These are phyloP conservation scores for Sebastes hubbsi DNA, from an alignment of 2,797 vertebrate species.

Conservation along the genomic window DNA sequence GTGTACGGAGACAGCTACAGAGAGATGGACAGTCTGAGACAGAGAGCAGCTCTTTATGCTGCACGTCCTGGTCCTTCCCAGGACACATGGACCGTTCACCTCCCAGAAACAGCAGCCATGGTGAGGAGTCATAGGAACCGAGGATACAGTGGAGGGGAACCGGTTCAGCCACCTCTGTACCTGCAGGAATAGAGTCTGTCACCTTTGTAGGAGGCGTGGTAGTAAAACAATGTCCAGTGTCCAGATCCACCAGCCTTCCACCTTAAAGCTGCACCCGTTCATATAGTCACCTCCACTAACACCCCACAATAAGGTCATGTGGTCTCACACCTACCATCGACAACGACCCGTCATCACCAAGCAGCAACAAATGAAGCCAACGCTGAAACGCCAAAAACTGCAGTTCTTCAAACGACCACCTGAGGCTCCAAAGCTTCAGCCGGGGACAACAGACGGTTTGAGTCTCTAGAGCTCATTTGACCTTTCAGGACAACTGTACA, in stretches of 20 bases:
- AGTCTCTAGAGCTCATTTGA: too few relatives aligned
- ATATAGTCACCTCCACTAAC: not conserved
- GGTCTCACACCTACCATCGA: not conserved
- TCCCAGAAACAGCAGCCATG: slow-evolving; percentile 10
- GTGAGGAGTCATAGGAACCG: slow-evolving; percentile 10
- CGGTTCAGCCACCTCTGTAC: not conserved
- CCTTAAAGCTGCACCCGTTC: not conserved
- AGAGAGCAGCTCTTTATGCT: slow-evolving; percentile 32
- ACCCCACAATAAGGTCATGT: not conserved
- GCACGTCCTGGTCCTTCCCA: slow-evolving; percentile 28
- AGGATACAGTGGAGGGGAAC: slow-evolving; percentile 1
- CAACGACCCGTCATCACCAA: not conserved
- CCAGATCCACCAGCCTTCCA: not conserved
- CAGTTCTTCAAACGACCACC: not conserved
- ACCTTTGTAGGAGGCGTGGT: not conserved
- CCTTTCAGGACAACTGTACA: too few relatives aligned
- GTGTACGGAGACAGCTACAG: slow-evolving; percentile 21
- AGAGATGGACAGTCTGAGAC: slow-evolving; percentile 29
- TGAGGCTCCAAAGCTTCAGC: not conserved
- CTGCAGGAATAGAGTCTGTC: not conserved
- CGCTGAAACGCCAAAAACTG: not conserved
- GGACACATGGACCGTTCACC: slow-evolving; percentile 51
- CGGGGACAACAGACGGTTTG: too few relatives aligned
- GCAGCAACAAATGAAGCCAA: not conserved
- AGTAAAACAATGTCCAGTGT: not conserved